A percentile compares a stretch with the other conserved stretches of the same genome.
These are phyloP conservation scores for Alligator mississippiensis DNA, from an alignment of 2,113 vertebrate genomes.

Conservation along the genomic window DNA sequence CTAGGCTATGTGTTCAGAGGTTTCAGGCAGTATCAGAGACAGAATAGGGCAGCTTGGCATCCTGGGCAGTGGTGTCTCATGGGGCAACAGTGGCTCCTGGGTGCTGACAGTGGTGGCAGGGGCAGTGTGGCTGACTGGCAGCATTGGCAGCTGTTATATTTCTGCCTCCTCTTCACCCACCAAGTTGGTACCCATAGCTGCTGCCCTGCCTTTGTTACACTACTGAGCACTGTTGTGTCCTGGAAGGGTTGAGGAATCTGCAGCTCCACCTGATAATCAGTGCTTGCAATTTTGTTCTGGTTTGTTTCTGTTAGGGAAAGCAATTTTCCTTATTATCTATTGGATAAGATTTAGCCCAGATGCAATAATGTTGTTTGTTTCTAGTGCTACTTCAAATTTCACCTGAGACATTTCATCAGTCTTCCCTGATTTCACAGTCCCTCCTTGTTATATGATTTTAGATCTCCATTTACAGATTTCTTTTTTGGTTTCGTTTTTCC, in stretches of 20 bases:
- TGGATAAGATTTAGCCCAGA: neutral
- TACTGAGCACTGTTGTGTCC: neutral
- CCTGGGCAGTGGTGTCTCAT: too few relatives aligned
- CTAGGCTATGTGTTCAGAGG: neutral
- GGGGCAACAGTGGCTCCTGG: too few relatives aligned
- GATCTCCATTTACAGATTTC: neutral
- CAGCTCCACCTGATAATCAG: accelerated
- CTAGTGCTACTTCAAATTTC: neutral
- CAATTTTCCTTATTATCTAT: neutral
- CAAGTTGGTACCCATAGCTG: too few relatives aligned
- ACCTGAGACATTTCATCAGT: neutral
- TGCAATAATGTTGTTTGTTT: neutral
- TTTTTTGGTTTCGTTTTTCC: neutral
- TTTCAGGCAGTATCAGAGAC: neutral
- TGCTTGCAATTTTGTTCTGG: neutral
- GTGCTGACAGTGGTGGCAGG: neutral
- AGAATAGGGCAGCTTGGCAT: too few relatives aligned
- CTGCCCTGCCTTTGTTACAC: too few relatives aligned
- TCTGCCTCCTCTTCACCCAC: accelerated
- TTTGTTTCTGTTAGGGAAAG: neutral
- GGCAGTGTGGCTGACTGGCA: accelerated
- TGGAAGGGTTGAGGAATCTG: neutral
- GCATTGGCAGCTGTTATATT: neutral
- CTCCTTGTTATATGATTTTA: conserved; percentile 13
- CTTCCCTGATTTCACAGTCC: neutral